Conservation (phyloP, 1,140 invertebrate species). For the Halesus radiatus region DNA sequence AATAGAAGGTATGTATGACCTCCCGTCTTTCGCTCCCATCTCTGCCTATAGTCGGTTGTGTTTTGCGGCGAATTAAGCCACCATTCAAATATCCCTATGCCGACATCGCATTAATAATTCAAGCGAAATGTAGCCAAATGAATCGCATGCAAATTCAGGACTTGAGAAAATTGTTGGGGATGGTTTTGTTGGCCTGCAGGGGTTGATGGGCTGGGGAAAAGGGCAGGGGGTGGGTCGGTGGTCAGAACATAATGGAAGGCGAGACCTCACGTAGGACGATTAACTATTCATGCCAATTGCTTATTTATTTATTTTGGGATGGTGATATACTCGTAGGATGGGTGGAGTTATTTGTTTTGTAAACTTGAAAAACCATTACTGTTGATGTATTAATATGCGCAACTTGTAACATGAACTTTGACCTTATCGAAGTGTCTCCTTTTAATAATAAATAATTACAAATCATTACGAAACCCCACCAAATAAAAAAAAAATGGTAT, state of each 20-base stretch:
- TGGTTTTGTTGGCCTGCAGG: constrained; percentile 11
- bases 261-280: constrained; percentile 4
- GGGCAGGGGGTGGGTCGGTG: constrained; percentile 3
- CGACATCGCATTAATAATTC: constrained; percentile 53
- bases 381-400: no score
- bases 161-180: constrained; percentile 11
- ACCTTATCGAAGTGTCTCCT: no score
- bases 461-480: no score
- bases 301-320: no score
- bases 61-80: constrained; percentile 49
- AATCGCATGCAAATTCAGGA: constrained; percentile 53
- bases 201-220: not conserved
- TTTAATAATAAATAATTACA: no score
- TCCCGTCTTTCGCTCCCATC: not conserved
- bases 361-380: no score
- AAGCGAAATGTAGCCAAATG: constrained; percentile 40
- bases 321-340: no score
- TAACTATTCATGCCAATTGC: not conserved
- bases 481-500: no score
- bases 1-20: no score
- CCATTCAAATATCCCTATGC: constrained; percentile 45
- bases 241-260: constrained; percentile 28
- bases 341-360: no score
- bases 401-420: no score
- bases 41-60: constrained; percentile 31